A percentile compares a stretch with the other conserved stretches of the same genome.
Evolutionary conservation across 2,888 invertebrate genomes (phyloP).

Genomic region (Oxytorus armatus): DNA sequence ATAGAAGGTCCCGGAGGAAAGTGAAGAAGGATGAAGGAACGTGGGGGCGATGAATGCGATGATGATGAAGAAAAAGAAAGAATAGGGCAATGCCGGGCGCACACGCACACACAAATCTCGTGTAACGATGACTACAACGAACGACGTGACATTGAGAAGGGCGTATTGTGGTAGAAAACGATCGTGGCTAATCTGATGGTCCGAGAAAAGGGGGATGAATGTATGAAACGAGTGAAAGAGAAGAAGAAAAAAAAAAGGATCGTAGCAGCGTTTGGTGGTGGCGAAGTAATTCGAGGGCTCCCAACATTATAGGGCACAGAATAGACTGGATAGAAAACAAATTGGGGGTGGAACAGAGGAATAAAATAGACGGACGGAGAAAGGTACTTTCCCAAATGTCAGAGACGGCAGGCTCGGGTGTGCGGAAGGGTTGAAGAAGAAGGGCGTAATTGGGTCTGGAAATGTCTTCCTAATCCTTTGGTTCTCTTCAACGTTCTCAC

Average conservation of each 20-base stretch:
- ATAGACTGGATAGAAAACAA: conserved; percentile 26
- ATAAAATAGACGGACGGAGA: conserved; percentile 45
- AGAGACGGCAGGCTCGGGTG: conserved; percentile 60
- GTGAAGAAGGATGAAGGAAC: conserved; percentile 26
- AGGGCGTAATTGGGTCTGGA: conserved; percentile 47
- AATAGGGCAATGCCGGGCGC: conserved; percentile 28
- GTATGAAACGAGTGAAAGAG: conserved; percentile 26
- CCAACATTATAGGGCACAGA: conserved; percentile 10
- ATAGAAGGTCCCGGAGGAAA: conserved; percentile 46
- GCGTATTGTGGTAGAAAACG: conserved; percentile 26
- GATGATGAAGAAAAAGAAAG: conserved; percentile 33
- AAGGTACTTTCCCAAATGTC: conserved; percentile 73
- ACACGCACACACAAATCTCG: no score
- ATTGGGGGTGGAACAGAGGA: conserved; percentile 43
- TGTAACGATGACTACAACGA: conserved; percentile 27
- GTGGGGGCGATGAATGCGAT: neutral
- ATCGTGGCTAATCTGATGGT: conserved; percentile 53
- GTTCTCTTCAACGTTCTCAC: conserved; percentile 29
- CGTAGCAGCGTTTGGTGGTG: conserved; percentile 18
- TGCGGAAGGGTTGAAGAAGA: conserved; percentile 71
- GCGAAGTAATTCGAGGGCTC: conserved; percentile 45
- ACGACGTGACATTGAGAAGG: conserved; percentile 7
- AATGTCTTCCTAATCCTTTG: conserved; percentile 30
- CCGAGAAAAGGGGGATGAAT: conserved; percentile 41
- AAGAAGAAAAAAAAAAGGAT: conserved; percentile 21